phyloP scores from a whole-genome alignment of 2,797 vertebrate genomes.

The Sebastes steindachneri region DNA sequence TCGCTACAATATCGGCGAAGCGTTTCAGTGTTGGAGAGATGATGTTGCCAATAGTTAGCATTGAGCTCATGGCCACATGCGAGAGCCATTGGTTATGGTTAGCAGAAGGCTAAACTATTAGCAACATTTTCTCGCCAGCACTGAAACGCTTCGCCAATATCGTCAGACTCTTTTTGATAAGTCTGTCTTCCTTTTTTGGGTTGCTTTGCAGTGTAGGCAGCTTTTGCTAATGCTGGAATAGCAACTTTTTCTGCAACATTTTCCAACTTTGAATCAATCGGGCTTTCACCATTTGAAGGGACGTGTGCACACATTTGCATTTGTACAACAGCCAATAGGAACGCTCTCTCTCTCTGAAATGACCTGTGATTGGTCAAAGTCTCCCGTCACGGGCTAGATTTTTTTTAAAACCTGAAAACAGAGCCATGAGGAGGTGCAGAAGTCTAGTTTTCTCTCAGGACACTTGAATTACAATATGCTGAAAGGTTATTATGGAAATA shows the following conservation, averaged over 20 bases:
- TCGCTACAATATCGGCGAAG: neutral
- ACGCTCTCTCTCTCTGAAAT: neutral
- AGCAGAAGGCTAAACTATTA: too few species aligned
- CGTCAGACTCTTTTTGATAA: too few species aligned
- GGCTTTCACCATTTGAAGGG: neutral
- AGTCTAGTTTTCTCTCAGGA: neutral
- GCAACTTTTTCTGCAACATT: neutral
- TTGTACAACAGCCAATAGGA: neutral
- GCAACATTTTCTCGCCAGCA: too few species aligned
- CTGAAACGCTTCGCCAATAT: too few species aligned
- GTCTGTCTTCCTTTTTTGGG: too few species aligned
- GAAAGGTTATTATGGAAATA: neutral
- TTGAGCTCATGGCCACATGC: neutral
- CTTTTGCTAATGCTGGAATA: neutral
- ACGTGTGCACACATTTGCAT: neutral
- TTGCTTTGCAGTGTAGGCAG: neutral
- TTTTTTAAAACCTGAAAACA: neutral
- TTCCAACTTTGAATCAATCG: neutral
- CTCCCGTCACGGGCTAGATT: too few species aligned
- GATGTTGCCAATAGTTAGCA: neutral
- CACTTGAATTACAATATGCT: neutral
- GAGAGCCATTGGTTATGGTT: too few species aligned
- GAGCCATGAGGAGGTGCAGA: neutral
- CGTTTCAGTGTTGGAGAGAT: neutral
- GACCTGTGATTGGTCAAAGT: neutral